Percentiles rank a stretch among this genome's conserved stretches.
phyloP scores from a whole-genome alignment of 2,113 vertebrate species.

The Hydrolagus affinis region DNA sequence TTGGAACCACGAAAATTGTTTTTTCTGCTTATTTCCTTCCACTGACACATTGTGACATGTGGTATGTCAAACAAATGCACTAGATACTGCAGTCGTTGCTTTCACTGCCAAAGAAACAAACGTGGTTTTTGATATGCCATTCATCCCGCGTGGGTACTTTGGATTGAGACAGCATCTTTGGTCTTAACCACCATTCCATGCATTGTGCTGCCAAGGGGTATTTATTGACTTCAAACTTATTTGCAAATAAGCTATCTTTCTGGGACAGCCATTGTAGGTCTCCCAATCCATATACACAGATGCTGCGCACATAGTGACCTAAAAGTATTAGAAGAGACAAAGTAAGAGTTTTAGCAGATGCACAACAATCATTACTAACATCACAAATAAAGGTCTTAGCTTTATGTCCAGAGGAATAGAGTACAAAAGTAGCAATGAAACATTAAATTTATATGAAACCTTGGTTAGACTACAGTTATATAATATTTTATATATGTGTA shows the following conservation, averaged over 20 bases:
- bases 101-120: slow-evolving; percentile 14
- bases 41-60: background rate
- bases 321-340: background rate
- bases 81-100: background rate
- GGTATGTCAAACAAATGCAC: background rate
- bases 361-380: too few species aligned
- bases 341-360: background rate
- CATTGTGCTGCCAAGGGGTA: slow-evolving; percentile 5
- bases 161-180: background rate
- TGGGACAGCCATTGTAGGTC: slow-evolving; percentile 19
- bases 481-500: too few species aligned
- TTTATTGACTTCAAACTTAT: slow-evolving; percentile 10
- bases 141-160: slow-evolving; percentile 1
- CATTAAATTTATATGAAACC: too few species aligned
- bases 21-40: background rate
- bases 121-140: background rate
- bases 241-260: slow-evolving; percentile 18
- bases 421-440: too few species aligned
- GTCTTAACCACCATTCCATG: slow-evolving; percentile 20
- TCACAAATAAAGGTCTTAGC: too few species aligned
- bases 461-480: too few species aligned
- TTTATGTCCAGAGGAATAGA: too few species aligned
- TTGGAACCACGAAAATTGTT: background rate
- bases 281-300: slow-evolving; percentile 24
- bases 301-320: slow-evolving; percentile 24